phyloP scores from a whole-genome alignment of 92 coral and sea anemone genomes.

The Umimayanthus chanpuru region DNA sequence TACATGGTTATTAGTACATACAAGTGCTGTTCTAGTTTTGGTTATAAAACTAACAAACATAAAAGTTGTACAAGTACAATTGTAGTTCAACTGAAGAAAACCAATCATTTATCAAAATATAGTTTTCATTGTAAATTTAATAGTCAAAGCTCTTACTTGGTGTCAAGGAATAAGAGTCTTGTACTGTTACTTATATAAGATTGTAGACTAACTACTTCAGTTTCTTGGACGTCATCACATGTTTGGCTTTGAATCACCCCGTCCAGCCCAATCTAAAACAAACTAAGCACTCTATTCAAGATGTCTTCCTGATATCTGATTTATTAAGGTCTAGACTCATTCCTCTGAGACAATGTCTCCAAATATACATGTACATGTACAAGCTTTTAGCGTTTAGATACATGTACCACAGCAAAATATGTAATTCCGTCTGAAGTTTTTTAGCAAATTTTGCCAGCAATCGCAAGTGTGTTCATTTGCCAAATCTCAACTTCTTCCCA shows the following conservation, averaged over 20 bases:
- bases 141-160: not conserved
- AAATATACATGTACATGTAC: not conserved
- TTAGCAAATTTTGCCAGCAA: not conserved
- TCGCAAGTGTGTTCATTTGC: not conserved
- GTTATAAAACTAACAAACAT: no score
- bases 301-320: not conserved
- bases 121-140: no score
- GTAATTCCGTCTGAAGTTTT: not conserved
- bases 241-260: not conserved
- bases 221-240: not conserved
- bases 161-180: not conserved
- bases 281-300: not conserved
- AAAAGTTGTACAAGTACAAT: no score
- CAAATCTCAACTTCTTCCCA: conserved; percentile 66
- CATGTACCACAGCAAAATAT: not conserved
- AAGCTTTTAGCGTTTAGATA: not conserved
- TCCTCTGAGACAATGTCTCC: not conserved
- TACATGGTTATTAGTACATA: no score
- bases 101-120: no score
- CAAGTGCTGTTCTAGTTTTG: no score
- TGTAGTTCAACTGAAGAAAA: no score
- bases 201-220: not conserved
- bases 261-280: not conserved
- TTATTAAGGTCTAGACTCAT: not conserved
- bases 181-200: not conserved